Evolutionary conservation across 1,140 invertebrate genomes (phyloP).

Genomic region (Atta colombica): DNA sequence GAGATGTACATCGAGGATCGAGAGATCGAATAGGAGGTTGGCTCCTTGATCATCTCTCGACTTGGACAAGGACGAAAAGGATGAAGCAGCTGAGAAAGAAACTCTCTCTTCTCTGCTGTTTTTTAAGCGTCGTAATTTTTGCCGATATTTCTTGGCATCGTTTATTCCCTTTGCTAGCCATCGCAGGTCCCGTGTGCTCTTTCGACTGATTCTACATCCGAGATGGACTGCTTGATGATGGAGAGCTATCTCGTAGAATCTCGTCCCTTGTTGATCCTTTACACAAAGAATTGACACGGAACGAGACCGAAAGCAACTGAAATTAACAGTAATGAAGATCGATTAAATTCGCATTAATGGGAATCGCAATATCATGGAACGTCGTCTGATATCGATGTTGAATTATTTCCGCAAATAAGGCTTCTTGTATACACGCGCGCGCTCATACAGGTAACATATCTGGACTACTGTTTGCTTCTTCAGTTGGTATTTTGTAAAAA

Average conservation of each 20-base stretch:
- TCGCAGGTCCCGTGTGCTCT: not conserved
- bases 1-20: slow-evolving; percentile 72
- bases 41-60: slow-evolving; percentile 41
- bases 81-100: slow-evolving; percentile 26
- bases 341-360: slow-evolving; percentile 14
- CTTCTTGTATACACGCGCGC: not conserved
- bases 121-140: slow-evolving; percentile 59
- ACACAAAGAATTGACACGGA: slow-evolving; percentile 11
- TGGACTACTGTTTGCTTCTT: not conserved
- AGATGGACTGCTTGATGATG: slow-evolving; percentile 30
- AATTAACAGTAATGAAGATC: slow-evolving; percentile 28
- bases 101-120: slow-evolving; percentile 16
- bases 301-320: not conserved
- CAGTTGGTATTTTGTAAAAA: not conserved
- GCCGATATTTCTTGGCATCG: slow-evolving; percentile 58
- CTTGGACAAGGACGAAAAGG: slow-evolving; percentile 2
- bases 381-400: not conserved
- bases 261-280: not conserved
- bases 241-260: not conserved
- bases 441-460: not conserved
- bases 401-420: slow-evolving; percentile 12
- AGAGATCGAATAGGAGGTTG: slow-evolving; percentile 63
- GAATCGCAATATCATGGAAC: not conserved
- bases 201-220: slow-evolving; percentile 27
- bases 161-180: slow-evolving; percentile 56